Evolutionary conservation across 2,888 invertebrate genomes (phyloP).

Genomic region (Pseudanteris insignis): DNA sequence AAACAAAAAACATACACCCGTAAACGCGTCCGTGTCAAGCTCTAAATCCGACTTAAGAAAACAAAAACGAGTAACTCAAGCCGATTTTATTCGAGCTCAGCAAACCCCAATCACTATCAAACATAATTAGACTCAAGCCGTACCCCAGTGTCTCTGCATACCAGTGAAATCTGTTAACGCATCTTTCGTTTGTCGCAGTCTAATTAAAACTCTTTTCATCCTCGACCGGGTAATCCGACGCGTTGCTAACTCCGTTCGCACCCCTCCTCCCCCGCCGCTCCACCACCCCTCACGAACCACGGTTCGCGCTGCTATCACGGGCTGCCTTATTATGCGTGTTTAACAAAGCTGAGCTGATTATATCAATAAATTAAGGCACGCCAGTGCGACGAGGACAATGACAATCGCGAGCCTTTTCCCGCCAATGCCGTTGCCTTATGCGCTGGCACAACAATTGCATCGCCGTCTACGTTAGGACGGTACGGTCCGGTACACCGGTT

Average conservation of each 20-base stretch:
- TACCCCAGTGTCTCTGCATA: neutral
- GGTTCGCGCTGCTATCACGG: constrained; percentile 41
- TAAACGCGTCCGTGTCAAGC: neutral
- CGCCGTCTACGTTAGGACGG: constrained; percentile 7
- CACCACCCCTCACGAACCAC: too few species aligned
- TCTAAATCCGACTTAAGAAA: neutral
- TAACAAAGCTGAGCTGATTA: constrained; percentile 54
- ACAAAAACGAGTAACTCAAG: too few species aligned
- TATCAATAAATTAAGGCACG: constrained; percentile 62
- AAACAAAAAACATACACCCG: neutral
- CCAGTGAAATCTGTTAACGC: constrained; percentile 14
- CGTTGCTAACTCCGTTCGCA: constrained; percentile 14
- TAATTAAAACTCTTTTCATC: constrained; percentile 55
- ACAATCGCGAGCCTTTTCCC: constrained; percentile 16
- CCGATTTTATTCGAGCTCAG: neutral
- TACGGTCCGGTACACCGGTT: constrained; percentile 47
- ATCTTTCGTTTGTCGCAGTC: constrained; percentile 46
- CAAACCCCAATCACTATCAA: neutral
- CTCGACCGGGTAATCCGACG: constrained; percentile 54
- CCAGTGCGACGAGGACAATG: constrained; percentile 13
- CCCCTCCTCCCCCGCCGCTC: too few species aligned
- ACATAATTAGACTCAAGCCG: constrained; percentile 1
- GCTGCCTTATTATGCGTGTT: constrained; percentile 57
- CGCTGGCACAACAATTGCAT: neutral
- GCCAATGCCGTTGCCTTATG: too few species aligned